Percentiles rank a stretch among this genome's conserved stretches.
phyloP scores from a whole-genome alignment of 1,140 invertebrate species.

The Sweltsa coloradensis region DNA sequence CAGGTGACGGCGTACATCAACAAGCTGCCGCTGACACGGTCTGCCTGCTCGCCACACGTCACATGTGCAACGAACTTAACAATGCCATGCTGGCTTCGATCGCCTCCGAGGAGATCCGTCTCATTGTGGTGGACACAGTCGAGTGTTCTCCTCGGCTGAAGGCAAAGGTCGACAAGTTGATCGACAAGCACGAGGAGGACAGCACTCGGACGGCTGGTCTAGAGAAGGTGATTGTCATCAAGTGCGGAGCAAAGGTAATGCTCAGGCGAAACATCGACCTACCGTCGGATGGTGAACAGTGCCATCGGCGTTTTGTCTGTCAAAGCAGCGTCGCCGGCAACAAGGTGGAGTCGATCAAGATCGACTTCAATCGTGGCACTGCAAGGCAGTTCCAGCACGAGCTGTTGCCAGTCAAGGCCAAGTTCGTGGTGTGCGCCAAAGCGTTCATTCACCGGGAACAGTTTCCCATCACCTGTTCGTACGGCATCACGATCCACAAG shows the following conservation, averaged over 20 bases:
- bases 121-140: constrained; percentile 17
- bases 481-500: too few relatives aligned
- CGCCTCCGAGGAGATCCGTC: constrained; percentile 16
- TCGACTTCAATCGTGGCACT: too few relatives aligned
- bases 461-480: constrained; percentile 27
- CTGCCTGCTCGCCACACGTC: constrained; percentile 20
- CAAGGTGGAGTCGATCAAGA: too few relatives aligned
- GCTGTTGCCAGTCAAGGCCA: constrained; percentile 18
- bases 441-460: constrained; percentile 24
- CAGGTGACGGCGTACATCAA: not conserved
- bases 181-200: constrained; percentile 1
- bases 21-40: constrained; percentile 13
- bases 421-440: constrained; percentile 24
- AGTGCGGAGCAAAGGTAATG: constrained; percentile 22
- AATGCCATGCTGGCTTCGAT: constrained; percentile 18
- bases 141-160: not conserved
- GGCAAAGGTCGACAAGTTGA: not conserved
- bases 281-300: constrained; percentile 23
- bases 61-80: constrained; percentile 18
- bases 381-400: too few relatives aligned
- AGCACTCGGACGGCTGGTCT: constrained; percentile 16
- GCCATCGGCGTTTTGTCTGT: constrained; percentile 18
- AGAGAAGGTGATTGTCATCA: constrained; percentile 18
- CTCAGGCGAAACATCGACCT: constrained; percentile 25
- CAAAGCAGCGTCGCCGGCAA: too few relatives aligned